A percentile compares a stretch with the other conserved stretches of the same genome.
phyloP scores from a whole-genome alignment of 2,797 vertebrate genomes.

The Lutjanus campechanus region DNA sequence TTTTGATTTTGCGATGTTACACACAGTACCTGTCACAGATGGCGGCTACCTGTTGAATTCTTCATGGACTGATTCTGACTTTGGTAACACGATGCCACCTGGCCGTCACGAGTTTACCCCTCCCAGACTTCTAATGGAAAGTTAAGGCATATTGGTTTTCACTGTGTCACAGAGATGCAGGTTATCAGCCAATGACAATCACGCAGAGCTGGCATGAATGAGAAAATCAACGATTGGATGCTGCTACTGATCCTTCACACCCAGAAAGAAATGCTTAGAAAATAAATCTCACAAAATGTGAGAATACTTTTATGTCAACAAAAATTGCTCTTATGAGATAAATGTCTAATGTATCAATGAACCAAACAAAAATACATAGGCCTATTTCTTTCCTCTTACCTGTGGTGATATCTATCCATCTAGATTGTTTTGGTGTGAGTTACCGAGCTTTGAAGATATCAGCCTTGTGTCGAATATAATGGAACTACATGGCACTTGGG shows the following conservation, averaged over 20 bases:
- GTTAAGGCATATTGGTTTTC: constrained; percentile 67
- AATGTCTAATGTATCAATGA: neutral
- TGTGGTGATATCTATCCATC: no score
- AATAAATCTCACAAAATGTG: no score
- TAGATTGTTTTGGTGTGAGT: no score
- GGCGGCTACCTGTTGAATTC: constrained; percentile 79
- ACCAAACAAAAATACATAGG: no score
- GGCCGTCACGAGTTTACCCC: constrained; percentile 56
- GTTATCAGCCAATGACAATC: constrained; percentile 47
- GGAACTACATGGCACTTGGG: no score
- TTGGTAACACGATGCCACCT: constrained; percentile 70
- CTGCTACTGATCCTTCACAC: neutral
- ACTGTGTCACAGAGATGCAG: constrained; percentile 40
- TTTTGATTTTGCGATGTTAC: constrained; percentile 65
- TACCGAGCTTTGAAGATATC: no score
- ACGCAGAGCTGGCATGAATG: constrained; percentile 23
- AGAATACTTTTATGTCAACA: neutral
- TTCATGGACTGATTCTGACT: constrained; percentile 77
- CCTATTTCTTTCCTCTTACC: no score
- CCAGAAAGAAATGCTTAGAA: no score
- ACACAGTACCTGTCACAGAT: constrained; percentile 67
- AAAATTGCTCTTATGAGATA: neutral
- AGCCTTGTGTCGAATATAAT: no score
- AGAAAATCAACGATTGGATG: constrained; percentile 2
- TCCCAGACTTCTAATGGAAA: constrained; percentile 67